phyloP scores from a whole-genome alignment of 2,797 vertebrate genomes.

The Hemibagrus guttatus region DNA sequence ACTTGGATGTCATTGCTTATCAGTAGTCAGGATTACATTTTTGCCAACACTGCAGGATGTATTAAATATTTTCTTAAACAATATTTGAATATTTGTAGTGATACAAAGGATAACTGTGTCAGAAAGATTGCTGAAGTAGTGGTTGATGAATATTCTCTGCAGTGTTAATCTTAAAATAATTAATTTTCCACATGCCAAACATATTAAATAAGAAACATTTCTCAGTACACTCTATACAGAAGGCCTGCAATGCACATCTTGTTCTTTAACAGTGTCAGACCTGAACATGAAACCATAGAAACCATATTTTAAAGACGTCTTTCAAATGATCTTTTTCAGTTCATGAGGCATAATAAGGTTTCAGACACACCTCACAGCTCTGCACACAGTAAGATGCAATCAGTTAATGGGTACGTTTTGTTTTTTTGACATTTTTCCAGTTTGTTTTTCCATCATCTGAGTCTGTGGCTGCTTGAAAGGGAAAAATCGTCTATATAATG shows the following conservation, averaged over 20 bases:
- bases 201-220: not conserved
- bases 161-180: not conserved
- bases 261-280: not conserved
- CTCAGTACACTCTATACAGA: not conserved
- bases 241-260: not conserved
- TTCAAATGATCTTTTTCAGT: not conserved
- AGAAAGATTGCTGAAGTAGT: not conserved
- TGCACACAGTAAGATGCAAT: not conserved
- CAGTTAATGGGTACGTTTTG: not conserved
- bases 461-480: slow-evolving; percentile 66
- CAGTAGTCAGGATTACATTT: not conserved
- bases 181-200: not conserved
- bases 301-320: not conserved
- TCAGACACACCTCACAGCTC: not conserved
- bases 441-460: slow-evolving; percentile 62
- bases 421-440: slow-evolving; percentile 7
- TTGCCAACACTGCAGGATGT: not conserved
- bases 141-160: not conserved
- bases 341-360: not conserved
- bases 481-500: slow-evolving; percentile 68
- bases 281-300: not conserved
- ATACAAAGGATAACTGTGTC: not conserved
- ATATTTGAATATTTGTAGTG: not conserved
- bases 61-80: not conserved
- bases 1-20: not conserved